Percentiles rank a stretch among this genome's conserved stretches.
These are phyloP conservation scores for Tenthredo notha DNA, from an alignment of 2,888 invertebrate species.

Conservation along the genomic window DNA sequence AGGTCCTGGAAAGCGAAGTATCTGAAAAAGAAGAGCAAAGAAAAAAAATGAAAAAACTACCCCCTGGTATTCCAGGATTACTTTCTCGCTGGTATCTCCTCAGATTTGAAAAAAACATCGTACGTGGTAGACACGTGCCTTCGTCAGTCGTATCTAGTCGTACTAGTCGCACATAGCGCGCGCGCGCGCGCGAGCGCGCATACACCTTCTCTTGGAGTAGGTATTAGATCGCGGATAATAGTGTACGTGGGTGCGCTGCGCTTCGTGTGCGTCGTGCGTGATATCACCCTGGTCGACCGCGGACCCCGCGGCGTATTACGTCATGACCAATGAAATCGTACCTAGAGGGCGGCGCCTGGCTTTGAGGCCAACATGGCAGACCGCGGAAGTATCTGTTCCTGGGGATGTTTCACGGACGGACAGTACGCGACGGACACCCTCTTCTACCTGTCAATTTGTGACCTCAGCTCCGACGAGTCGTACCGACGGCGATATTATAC, in stretches of 20 bases:
- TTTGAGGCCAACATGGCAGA: slow-evolving; percentile 75
- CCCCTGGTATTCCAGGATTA: slow-evolving; percentile 45
- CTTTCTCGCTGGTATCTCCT: slow-evolving; percentile 58
- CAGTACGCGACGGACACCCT: slow-evolving; percentile 56
- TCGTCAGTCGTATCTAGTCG: background rate
- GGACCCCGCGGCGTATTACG: slow-evolving; percentile 59
- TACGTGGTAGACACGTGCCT: slow-evolving; percentile 5
- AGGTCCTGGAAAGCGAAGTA: slow-evolving; percentile 21
- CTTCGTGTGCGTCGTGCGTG: slow-evolving; percentile 42
- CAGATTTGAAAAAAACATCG: background rate
- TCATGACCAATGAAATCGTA: slow-evolving; percentile 70
- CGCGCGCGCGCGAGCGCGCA: background rate
- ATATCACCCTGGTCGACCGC: slow-evolving; percentile 51
- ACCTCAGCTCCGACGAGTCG: slow-evolving; percentile 50
- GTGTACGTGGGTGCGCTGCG: slow-evolving; percentile 22
- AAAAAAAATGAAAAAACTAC: background rate
- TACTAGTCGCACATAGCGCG: background rate
- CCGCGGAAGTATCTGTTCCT: slow-evolving; percentile 46
- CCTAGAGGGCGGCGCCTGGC: slow-evolving; percentile 74
- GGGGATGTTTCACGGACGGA: slow-evolving; percentile 48
- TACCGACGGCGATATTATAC: slow-evolving; percentile 39
- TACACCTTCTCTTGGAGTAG: background rate
- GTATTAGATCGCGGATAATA: background rate
- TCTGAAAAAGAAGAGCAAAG: background rate
- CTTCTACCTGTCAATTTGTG: slow-evolving; percentile 61